A percentile compares a stretch with the other conserved stretches of the same genome.
phyloP scores from a whole-genome alignment of 2,797 vertebrate genomes.

The Myoxocephalus aenaeus region DNA sequence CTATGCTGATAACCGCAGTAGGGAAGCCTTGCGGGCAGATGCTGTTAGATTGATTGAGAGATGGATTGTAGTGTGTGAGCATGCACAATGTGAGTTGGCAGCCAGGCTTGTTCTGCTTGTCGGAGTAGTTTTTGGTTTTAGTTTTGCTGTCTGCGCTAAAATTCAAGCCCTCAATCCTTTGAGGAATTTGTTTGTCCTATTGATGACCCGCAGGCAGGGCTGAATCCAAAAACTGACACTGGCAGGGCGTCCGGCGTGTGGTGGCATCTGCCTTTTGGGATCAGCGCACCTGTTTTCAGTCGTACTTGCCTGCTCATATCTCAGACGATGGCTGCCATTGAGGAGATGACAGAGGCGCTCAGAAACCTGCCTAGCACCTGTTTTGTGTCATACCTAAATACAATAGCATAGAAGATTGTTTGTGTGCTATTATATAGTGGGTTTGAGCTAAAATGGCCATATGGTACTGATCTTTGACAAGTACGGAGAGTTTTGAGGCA shows the following conservation, averaged over 20 bases:
- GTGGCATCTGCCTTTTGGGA: not conserved
- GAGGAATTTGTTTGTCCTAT: not conserved
- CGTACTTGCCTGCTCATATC: not conserved
- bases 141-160: not conserved
- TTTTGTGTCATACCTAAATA: too few relatives aligned
- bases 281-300: not conserved
- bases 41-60: not conserved
- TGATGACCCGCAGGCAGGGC: not conserved
- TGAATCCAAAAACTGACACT: not conserved
- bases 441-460: not conserved
- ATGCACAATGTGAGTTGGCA: not conserved
- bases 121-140: not conserved
- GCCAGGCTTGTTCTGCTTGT: slow-evolving; percentile 4
- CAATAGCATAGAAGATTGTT: not conserved
- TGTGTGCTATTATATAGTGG: not conserved
- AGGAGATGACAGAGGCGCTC: not conserved
- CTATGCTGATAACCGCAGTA: not conserved
- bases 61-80: not conserved
- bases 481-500: slow-evolving; percentile 4
- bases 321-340: not conserved
- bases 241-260: not conserved
- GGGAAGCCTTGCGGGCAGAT: not conserved
- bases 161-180: not conserved
- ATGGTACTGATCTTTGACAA: not conserved
- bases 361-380: not conserved